Percentiles rank a stretch among this genome's conserved stretches.
Conservation (phyloP, 2,113 vertebrate species). For the Ovibos moschatus region DNA sequence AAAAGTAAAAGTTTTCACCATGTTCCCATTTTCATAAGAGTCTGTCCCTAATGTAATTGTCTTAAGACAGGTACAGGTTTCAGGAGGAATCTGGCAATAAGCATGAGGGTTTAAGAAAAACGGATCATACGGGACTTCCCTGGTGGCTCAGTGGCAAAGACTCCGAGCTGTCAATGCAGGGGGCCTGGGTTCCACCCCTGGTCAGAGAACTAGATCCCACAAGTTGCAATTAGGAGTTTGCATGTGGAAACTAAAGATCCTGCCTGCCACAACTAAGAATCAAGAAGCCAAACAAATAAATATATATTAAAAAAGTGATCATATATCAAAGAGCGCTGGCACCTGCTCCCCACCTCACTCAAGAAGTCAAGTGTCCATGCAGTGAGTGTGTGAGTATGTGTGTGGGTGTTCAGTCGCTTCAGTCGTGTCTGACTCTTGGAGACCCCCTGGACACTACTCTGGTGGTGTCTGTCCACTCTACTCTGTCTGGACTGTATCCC, state of each 20-base stretch:
- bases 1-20: neutral
- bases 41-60: neutral
- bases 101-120: neutral
- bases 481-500: neutral
- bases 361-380: neutral
- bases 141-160: neutral
- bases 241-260: neutral
- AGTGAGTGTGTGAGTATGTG: neutral
- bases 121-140: fast-evolving
- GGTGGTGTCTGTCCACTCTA: no score
- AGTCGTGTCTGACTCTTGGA: neutral
- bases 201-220: neutral
- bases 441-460: neutral
- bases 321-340: neutral
- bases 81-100: neutral
- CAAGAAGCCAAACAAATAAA: neutral
- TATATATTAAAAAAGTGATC: neutral
- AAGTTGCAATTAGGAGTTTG: neutral
- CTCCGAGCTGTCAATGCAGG: neutral
- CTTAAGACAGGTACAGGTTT: neutral
- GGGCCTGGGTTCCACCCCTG: neutral
- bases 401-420: neutral
- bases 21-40: neutral
- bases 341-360: neutral
- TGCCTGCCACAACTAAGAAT: neutral